Evolutionary conservation across 1,140 invertebrate genomes (phyloP).

Genomic region (Neodiprion fabricii): DNA sequence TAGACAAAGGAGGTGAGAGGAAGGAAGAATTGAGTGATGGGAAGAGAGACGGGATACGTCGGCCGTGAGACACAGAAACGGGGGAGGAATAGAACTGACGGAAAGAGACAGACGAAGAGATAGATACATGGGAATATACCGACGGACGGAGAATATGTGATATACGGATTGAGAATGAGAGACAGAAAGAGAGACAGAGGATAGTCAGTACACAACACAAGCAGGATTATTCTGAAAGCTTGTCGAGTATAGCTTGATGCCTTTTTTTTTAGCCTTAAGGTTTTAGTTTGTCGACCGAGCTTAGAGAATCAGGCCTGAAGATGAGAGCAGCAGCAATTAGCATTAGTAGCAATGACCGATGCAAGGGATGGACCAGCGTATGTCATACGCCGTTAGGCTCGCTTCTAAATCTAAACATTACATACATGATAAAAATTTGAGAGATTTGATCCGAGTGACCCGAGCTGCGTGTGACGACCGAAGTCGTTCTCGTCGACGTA

Average conservation of each 20-base stretch:
- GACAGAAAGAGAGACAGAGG: constrained; percentile 23
- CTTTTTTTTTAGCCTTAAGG: constrained; percentile 1
- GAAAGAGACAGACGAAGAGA: not conserved
- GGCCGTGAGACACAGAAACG: not conserved
- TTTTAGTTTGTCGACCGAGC: constrained; percentile 1
- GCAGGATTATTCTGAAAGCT: constrained; percentile 6
- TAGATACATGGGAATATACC: not conserved
- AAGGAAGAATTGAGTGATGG: not conserved
- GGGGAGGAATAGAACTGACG: not conserved
- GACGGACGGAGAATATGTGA: not conserved
- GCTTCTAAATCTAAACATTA: not conserved
- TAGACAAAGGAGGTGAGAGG: not conserved
- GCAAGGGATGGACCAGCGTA: not conserved
- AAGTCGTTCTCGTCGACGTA: not conserved
- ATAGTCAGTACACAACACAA: constrained; percentile 17
- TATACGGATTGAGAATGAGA: not conserved
- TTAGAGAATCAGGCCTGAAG: constrained; percentile 56
- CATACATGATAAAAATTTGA: not conserved
- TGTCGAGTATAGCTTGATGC: constrained; percentile 3
- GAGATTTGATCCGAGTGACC: not conserved
- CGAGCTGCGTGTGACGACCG: not conserved
- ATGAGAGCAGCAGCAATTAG: constrained; percentile 56
- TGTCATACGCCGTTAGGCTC: not conserved
- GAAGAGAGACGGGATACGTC: no score
- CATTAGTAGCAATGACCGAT: constrained; percentile 40